Base-by-base conservation (phyloP, 2,113 vertebrate genomes). In the Ammodytes marinus region DNA sequence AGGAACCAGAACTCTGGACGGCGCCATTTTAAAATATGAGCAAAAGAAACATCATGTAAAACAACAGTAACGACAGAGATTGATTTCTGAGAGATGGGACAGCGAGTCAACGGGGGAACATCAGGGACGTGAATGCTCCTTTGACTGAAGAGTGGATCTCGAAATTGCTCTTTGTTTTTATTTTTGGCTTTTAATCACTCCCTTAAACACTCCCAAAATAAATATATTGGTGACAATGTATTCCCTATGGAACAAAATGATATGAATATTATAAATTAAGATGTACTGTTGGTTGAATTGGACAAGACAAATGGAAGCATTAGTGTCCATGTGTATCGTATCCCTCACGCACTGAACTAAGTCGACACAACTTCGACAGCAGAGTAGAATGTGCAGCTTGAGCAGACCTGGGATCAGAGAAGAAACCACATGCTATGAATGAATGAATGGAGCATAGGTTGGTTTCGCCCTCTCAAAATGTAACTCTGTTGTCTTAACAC, bases 41-140 rank as follows among this genome's bases (percentile, higher is more conserved):
- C 45, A 14, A 59, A 54, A 74, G 27, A 10, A 46, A n/a, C 58
- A 60, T 45, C 17, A 72, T 67, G 13, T 63, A 68, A 64, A 52
- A 53, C 47, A 17, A 27, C 10, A 47, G 37, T 64, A 35, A 68
- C 73, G 57, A 13, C 19, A 59, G 15, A 6, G 69, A 63, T 65
- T 57, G 69, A 70, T 78, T 66, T 4, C 39, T 66, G 74, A 27
- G 63, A 74, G 45, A 27, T 35, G 57, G 66, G 63, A 82, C 61
- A 8, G 19, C 37, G 47, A 60, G 79, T 88, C 83, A 82, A 19
- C 3, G 35, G 70, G 79, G 74, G 81, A 85, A 89, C 27, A 27
- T 90, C 91, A 88, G 89, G 87, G 81, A 90, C 81, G 86, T 90
- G 78, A 92, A 91, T 69, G 68, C 72, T 88, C 82, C 64, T 87